These are phyloP conservation scores for Nephrocerus scutellatus DNA, from an alignment of 2,888 invertebrate genomes.

Conservation along the genomic window DNA sequence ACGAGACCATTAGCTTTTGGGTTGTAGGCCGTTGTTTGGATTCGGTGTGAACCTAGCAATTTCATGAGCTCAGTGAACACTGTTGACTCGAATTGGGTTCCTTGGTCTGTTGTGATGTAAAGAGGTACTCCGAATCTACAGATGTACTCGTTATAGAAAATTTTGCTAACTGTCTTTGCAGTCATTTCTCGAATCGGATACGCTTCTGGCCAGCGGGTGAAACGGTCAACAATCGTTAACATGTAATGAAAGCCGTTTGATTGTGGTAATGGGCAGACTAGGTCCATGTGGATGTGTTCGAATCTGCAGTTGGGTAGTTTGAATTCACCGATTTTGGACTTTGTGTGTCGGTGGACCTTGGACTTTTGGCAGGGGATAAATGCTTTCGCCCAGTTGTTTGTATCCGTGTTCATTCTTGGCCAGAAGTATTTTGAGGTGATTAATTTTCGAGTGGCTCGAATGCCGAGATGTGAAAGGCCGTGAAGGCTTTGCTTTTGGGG, in stretches of 20 bases:
- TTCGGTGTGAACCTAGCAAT: conserved; percentile 2
- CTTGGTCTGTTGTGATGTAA: conserved; percentile 10
- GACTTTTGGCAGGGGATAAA: conserved; percentile 7
- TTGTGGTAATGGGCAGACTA: conserved; percentile 3
- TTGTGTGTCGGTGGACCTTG: conserved; percentile 7
- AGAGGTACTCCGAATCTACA: conserved; percentile 6
- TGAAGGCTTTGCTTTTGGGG: conserved; percentile 9
- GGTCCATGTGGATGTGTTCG: conserved; percentile 11
- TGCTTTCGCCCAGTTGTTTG: conserved; percentile 1
- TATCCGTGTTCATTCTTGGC: conserved; percentile 13
- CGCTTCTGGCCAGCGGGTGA: conserved; percentile 12
- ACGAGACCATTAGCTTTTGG: conserved; percentile 7
- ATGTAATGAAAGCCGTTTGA: conserved; percentile 2
- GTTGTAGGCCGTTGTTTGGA: conserved; percentile 4
- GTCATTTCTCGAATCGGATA: conserved; percentile 8
- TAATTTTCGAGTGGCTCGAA: conserved; percentile 1
- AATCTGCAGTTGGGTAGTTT: conserved; percentile 4
- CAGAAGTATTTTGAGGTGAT: conserved; percentile 9
- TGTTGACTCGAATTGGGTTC: conserved; percentile 6
- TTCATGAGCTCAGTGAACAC: not conserved
- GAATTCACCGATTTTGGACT: conserved; percentile 1
- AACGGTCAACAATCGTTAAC: conserved; percentile 12
- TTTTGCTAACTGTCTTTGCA: conserved; percentile 2
- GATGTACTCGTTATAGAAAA: conserved; percentile 12
- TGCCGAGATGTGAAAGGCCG: conserved; percentile 8